Evolutionary conservation across 2,797 vertebrate species (phyloP), one percentile per base, ranked within the genome.

Genomic region (Chrysocyon brachyurus): DNA sequence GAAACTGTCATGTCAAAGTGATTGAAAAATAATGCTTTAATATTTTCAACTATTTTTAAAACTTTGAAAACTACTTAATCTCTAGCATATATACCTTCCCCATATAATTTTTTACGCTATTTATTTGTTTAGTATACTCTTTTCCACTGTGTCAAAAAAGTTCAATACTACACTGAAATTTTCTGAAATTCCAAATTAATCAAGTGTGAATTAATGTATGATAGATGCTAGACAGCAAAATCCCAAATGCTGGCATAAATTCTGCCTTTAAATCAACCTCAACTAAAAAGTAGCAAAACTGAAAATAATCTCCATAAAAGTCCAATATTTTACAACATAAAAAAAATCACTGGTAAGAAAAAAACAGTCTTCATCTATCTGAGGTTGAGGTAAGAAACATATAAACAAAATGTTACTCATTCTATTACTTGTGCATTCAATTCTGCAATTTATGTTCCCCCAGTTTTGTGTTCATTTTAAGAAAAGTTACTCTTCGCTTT

Each of bases 111-210:
- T 94, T 85, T 54, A 92, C 14, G 17, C 17, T 79, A 26, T 64
- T 73, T 87, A 75, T 78, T 88, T 88, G 28, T 79, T 92, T 91
- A 54, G 14, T 12, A 78, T 61, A n/a, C 6, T 26, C 16, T 83
- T 94, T 83, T 21, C 40, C 54, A 93, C 31, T 92, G 3, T 86
- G 33, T 57, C 52, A 77, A 66, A 73, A 86, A 87, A 57, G 26
- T 83, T 75, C 36, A 75, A 19, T 22, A 22, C 4, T 15, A n/a
- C n/a, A 59, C 14, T 85, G 61, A 95, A 59, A 91, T 79, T 82
- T 84, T 86, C n/a, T 52, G n/a, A 63, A 89, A 72, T 87, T 96
- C 52, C 70, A 70, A 91, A 87, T 82, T 70, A 90, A 63, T 81
- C 15, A 87, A 70, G 36, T 70, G 4, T 63, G 57, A 89, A 86